phyloP scores from a whole-genome alignment of 1,140 invertebrate species.

The Metopolophium dirhodum region DNA sequence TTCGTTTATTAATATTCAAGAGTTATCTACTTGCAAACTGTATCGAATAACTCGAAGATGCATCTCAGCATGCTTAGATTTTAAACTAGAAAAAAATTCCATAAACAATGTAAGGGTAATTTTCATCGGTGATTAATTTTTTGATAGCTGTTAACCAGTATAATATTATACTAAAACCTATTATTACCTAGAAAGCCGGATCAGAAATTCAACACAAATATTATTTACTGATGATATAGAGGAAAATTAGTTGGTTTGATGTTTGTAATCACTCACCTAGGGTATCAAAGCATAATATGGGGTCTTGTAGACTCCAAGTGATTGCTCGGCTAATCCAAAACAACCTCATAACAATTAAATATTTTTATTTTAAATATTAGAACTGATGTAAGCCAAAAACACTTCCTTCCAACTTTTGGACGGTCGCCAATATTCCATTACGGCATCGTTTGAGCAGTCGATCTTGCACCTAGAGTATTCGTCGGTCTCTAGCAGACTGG shows the following conservation, averaged over 20 bases:
- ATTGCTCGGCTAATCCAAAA: neutral
- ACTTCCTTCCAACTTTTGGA: neutral
- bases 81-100: too few relatives aligned
- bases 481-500: neutral
- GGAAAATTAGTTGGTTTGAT: neutral
- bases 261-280: slow-evolving; percentile 7
- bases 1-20: neutral
- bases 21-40: neutral
- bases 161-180: too few relatives aligned
- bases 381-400: neutral
- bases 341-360: neutral
- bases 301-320: neutral
- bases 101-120: too few relatives aligned
- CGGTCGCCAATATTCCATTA: neutral
- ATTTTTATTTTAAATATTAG: too few relatives aligned
- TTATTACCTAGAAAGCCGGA: neutral
- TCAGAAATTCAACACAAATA: neutral
- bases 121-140: too few relatives aligned
- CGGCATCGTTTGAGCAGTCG: neutral
- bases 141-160: too few relatives aligned
- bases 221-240: neutral
- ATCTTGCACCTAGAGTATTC: neutral
- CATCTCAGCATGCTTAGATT: too few relatives aligned
- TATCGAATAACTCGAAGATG: too few relatives aligned
- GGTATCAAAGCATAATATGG: slow-evolving; percentile 31